Percentiles rank a stretch among this genome's conserved stretches.
Conservation (phyloP, 1,140 invertebrate species). For the Drosophila azteca region DNA sequence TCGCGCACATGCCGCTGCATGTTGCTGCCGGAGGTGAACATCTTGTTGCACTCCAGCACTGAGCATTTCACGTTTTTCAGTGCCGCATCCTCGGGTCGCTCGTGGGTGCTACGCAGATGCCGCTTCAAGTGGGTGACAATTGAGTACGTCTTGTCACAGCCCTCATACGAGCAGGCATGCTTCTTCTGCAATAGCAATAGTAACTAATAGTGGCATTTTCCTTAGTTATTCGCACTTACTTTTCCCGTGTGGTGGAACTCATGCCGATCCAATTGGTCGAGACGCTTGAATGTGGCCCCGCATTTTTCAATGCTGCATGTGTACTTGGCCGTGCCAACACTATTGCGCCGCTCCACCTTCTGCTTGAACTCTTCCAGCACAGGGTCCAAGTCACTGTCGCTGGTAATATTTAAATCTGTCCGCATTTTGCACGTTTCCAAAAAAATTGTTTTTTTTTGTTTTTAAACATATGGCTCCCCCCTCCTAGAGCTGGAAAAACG, state of each 20-base stretch:
- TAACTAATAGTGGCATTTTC: background rate
- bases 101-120: constrained; percentile 72
- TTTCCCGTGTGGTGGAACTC: constrained; percentile 78
- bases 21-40: constrained; percentile 65
- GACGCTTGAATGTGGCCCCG: constrained; percentile 62
- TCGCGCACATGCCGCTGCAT: constrained; percentile 75
- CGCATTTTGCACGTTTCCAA: constrained; percentile 45
- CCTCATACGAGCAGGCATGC: constrained; percentile 70
- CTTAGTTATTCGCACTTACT: constrained; percentile 34
- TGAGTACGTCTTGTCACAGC: constrained; percentile 71
- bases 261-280: constrained; percentile 78
- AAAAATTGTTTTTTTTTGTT: background rate
- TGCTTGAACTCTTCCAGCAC: constrained; percentile 58
- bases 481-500: no score
- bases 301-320: constrained; percentile 61
- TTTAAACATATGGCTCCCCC: background rate
- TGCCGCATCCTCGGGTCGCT: constrained; percentile 30
- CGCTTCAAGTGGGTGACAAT: constrained; percentile 76
- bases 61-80: constrained; percentile 66
- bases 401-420: constrained; percentile 51
- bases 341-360: constrained; percentile 41
- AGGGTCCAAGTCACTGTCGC: constrained; percentile 76
- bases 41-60: constrained; percentile 61
- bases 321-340: constrained; percentile 61
- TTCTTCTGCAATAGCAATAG: constrained; percentile 58